Evolutionary conservation across 2,113 vertebrate species (phyloP).

Genomic region (Sapajus apella): DNA sequence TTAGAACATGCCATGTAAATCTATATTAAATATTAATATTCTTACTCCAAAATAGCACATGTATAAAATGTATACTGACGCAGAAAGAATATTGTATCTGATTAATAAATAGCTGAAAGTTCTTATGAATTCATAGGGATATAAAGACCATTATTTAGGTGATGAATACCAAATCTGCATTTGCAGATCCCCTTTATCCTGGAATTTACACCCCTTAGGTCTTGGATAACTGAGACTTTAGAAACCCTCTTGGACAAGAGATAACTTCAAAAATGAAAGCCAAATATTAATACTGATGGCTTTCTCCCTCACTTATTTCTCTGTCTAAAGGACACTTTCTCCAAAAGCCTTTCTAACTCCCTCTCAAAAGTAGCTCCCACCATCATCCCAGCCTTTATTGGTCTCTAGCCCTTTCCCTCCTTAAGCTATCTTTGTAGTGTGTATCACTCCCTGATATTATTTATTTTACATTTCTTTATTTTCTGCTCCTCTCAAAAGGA

Average conservation of each 20-base stretch:
- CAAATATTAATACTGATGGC: no score
- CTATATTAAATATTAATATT: not conserved
- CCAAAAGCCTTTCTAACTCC: not conserved
- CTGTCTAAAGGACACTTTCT: not conserved
- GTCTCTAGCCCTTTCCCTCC: not conserved
- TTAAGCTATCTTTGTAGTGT: not conserved
- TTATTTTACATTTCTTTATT: not conserved
- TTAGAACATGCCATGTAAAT: not conserved
- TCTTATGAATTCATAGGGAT: not conserved
- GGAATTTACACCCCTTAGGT: no score
- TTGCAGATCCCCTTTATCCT: not conserved
- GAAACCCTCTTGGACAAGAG: no score
- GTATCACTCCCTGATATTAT: not conserved
- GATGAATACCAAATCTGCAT: not conserved
- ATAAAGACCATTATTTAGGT: not conserved
- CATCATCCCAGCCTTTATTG: not conserved
- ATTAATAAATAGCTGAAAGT: not conserved
- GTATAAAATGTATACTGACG: not conserved
- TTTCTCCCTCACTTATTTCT: not conserved
- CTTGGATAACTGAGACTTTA: not conserved
- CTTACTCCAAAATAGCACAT: not conserved
- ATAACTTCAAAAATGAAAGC: no score
- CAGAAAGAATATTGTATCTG: not conserved
- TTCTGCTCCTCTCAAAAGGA: not conserved
- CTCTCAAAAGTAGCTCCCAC: not conserved